phyloP scores from a whole-genome alignment of 2,888 invertebrate species.

The Heteromurus nitidus region DNA sequence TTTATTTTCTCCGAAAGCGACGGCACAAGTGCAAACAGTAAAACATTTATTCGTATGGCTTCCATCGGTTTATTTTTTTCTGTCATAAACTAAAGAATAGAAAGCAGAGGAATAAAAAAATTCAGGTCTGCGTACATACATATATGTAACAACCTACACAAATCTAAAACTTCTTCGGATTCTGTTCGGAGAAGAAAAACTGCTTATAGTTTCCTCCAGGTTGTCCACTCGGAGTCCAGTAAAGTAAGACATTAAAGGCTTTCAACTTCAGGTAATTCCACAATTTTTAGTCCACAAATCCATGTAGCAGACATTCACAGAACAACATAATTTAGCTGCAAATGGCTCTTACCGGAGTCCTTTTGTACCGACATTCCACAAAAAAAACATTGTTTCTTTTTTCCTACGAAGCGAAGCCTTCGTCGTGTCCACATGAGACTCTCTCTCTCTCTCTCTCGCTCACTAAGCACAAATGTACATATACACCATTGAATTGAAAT shows the following conservation, averaged over 20 bases:
- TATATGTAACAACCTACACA: no score
- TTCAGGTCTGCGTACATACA: no score
- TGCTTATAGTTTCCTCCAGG: no score
- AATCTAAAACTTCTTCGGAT: no score
- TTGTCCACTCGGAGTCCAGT: background rate
- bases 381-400: background rate
- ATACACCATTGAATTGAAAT: background rate
- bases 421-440: background rate
- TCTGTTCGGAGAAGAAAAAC: no score
- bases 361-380: background rate
- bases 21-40: no score
- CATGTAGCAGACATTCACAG: constrained; percentile 18
- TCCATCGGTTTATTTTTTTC: no score
- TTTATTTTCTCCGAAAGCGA: no score
- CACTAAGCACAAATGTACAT: background rate
- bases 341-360: constrained; percentile 26
- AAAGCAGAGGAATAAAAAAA: no score
- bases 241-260: constrained; percentile 24
- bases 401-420: background rate
- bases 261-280: constrained; percentile 38
- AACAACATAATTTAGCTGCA: constrained; percentile 30
- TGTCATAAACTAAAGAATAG: no score
- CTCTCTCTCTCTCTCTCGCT: no score
- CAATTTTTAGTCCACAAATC: constrained; percentile 33
- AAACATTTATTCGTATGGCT: no score